Base-by-base conservation (phyloP, 2,888 invertebrate genomes). In the Athetis lepigone region DNA sequence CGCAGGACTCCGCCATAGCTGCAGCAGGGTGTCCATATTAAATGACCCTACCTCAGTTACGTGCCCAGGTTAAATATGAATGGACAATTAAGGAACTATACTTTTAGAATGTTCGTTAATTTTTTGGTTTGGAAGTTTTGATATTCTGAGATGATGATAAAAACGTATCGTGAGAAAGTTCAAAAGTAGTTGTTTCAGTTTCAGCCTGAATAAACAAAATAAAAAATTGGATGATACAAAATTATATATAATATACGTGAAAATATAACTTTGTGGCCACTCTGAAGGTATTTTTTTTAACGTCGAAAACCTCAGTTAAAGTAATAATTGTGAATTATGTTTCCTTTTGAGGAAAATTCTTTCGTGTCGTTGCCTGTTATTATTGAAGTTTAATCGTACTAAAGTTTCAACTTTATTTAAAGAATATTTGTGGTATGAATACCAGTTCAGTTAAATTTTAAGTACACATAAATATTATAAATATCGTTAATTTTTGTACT, bases 11-110 rank as follows among this genome's bases (percentile, higher is more conserved):
- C 36, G 69, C 37, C 57, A 58, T 27, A 54, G 27, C 25, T 57
- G 62, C 75, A 42, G 45, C n/a, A 39, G 43, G 19, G 11, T 8
- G 21, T 42, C 29, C 27, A 40, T 73, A 55, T 50, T 66, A 50
- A 56, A 55, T 46, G 43, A 47, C n/a, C 11, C 37, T 58, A 55
- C 70, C 63, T 18, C 42, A 7, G 18, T 46, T 61, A 68, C 70
- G 29, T 37, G 13, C 8, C 16, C 4, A 27, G 9, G 51, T 56
- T 51, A 45, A 70, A 52, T 63, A 70, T 70, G 29, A 18, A 75
- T 70, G 29, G 19, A 33, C 9, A 4, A 21, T 75, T 72, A 72
- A 72, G 70, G 76, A 2, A 19, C 6, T 13, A 11, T 0, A 25
- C 49, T 39, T 1, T 19, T 2, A 8, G 16, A n/a, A n/a, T n/a